Conservation (phyloP, 92 coral and sea anemone genomes). For the Epizoanthus fatuus region DNA sequence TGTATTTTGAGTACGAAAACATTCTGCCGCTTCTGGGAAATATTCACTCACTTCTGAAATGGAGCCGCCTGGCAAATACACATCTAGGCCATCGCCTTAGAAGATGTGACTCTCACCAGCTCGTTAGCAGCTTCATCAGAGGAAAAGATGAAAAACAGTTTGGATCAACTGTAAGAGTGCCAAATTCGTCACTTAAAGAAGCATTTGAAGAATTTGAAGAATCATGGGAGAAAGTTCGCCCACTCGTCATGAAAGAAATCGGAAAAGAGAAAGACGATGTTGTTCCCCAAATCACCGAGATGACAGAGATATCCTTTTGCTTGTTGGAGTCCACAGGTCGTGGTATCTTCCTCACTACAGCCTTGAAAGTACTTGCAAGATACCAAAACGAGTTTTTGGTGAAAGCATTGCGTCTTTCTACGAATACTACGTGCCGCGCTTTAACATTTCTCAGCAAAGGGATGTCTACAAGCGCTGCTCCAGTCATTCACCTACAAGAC, state of each 20-base stretch:
- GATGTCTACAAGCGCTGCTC: conserved; percentile 9
- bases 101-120: conserved; percentile 1
- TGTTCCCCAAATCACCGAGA: conserved; percentile 43
- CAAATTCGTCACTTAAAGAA: conserved; percentile 4
- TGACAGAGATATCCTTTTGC: conserved; percentile 28
- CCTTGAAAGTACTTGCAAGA: conserved; percentile 41
- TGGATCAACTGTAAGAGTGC: neutral
- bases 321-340: conserved; percentile 30
- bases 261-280: conserved; percentile 20
- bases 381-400: conserved; percentile 50
- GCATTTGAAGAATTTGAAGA: conserved; percentile 37
- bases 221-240: conserved; percentile 46
- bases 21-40: conserved; percentile 15
- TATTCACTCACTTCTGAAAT: conserved; percentile 20
- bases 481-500: conserved; percentile 34
- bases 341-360: conserved; percentile 37
- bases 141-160: neutral
- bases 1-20: conserved; percentile 26
- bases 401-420: conserved; percentile 18
- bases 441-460: conserved; percentile 40
- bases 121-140: conserved; percentile 17
- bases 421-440: conserved; percentile 27
- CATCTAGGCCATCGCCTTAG: conserved; percentile 47
- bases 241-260: conserved; percentile 29
- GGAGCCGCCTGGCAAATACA: conserved; percentile 36